Base-by-base conservation (phyloP, 2,113 vertebrate genomes). In the Bettongia penicillata region DNA sequence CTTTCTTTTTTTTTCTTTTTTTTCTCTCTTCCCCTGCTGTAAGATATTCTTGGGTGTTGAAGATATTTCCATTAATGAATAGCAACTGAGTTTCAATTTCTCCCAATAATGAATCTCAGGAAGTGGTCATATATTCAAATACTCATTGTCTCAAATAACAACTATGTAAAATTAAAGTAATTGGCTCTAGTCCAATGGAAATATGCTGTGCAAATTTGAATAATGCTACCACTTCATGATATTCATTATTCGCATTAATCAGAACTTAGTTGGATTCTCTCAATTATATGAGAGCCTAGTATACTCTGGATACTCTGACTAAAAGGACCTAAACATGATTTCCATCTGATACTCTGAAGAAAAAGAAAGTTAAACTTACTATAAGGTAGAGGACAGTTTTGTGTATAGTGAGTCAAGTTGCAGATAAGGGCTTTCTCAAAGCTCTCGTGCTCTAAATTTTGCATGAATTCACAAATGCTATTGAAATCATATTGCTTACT, bases 351-450 rank as follows among this genome's bases (percentile, higher is more conserved):
- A 92, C 53, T 97, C 97, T 91, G 43, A 93, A 92, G 84, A 90
- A 53, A 94, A 93, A 97, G 51, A 37, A 0, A 0, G 43, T 97
- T 97, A 95, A 95, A 93, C 55, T 91, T 97, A 97, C 97, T 90
- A 97, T 22, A 51, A 91, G 95, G 53, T 90, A 91, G 84, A 92
- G 93, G 94, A 96, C 94, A 98, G 51, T 31, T 90, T 90, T 96
- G 84, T 92, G 93, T 97, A 92, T 95, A 97, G 93, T 95, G 95
- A 98, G 53, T 91, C 96, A 97, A 96, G 93, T 8, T 91, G 57
- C 90, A 96, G 97, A 96, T 51, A 97, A 55, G 91, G 93, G 92
- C 51, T 94, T 57, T 97, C 96, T 97, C 91, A 97, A 94, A 96
- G 68, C 55, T 92, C 84, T 95, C 95, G 94, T 96, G 94, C 90